These are phyloP conservation scores for Pseudomyrmex concolor DNA, from an alignment of 1,140 invertebrate species.

Conservation along the genomic window DNA sequence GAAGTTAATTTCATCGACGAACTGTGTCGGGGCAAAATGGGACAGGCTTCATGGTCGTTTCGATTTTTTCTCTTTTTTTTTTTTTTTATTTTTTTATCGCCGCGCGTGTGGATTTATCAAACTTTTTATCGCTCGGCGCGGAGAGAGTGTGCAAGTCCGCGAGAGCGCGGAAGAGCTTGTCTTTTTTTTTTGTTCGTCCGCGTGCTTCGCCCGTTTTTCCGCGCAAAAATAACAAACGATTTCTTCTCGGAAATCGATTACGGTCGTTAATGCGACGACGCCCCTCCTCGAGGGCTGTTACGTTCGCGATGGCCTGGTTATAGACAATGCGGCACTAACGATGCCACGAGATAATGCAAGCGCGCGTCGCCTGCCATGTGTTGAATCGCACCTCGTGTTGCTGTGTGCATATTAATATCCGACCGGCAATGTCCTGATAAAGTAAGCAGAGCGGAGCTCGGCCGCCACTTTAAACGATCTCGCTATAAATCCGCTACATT, in stretches of 20 bases:
- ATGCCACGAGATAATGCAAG: constrained; percentile 47
- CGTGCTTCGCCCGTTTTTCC: background rate
- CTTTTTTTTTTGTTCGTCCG: background rate
- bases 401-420: constrained; percentile 31
- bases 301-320: constrained; percentile 45
- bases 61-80: background rate
- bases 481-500: background rate
- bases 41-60: background rate
- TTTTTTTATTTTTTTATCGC: no score
- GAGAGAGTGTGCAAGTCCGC: background rate
- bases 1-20: constrained; percentile 33
- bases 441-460: background rate
- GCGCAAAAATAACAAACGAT: background rate
- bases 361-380: background rate
- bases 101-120: background rate
- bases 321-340: constrained; percentile 37
- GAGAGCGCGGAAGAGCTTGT: background rate
- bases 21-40: constrained; percentile 1
- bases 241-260: constrained; percentile 37
- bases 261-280: constrained; percentile 23
- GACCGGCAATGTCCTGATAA: constrained; percentile 34
- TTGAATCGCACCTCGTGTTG: constrained; percentile 5
- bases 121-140: background rate
- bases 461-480: background rate
- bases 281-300: background rate